phyloP scores from a whole-genome alignment of 2,113 vertebrate genomes.

The Brachypodius melanocephalos region DNA sequence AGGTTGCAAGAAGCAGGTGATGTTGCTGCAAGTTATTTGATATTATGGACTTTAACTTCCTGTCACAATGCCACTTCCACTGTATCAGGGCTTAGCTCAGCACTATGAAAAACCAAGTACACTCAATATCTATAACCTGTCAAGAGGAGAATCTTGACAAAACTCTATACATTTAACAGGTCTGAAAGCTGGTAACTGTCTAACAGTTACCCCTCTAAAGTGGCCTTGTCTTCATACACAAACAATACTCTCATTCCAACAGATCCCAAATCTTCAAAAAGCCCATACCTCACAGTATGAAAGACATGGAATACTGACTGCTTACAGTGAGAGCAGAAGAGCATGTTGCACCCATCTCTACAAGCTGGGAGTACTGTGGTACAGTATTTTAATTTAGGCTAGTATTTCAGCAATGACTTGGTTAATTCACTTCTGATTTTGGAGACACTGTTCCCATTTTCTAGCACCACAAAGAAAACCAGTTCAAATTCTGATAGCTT shows the following conservation, averaged over 20 bases:
- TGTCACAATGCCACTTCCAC: background rate
- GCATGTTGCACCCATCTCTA: background rate
- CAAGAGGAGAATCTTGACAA: background rate
- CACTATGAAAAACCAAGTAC: background rate
- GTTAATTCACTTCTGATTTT: background rate
- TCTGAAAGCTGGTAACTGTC: background rate
- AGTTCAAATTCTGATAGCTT: background rate
- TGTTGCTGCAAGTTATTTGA: background rate
- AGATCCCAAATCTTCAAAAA: background rate
- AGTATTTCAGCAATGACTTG: background rate
- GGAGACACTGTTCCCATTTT: background rate
- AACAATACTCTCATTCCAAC: background rate
- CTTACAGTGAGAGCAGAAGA: background rate
- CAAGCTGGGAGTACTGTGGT: background rate
- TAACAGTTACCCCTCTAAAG: background rate
- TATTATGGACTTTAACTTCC: background rate
- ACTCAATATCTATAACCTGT: background rate
- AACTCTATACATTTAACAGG: background rate
- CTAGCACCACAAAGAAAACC: background rate
- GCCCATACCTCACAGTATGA: background rate
- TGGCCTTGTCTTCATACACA: background rate
- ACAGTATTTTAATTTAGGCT: background rate
- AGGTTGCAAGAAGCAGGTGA: background rate
- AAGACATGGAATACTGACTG: background rate
- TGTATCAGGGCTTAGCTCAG: background rate